Percentiles rank a stretch among this genome's conserved stretches.
Evolutionary conservation across 2,113 vertebrate species (phyloP).

Genomic region (Phasianus colchicus): DNA sequence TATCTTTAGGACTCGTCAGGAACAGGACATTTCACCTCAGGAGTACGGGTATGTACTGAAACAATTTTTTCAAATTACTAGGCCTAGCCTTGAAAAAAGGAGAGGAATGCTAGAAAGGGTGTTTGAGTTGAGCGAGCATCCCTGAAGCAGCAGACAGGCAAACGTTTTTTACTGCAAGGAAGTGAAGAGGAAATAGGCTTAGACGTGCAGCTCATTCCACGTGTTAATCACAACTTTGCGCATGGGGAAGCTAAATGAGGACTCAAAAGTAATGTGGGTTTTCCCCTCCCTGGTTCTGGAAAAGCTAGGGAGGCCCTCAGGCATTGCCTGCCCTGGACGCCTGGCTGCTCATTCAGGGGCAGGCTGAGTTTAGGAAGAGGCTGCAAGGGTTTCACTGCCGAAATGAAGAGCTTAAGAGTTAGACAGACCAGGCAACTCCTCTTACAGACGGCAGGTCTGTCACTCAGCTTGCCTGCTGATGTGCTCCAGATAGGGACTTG

Average conservation of each 20-base stretch:
- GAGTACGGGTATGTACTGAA: conserved; percentile 87
- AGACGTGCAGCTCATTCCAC: neutral
- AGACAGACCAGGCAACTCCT: neutral
- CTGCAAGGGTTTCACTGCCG: neutral
- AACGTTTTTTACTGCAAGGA: neutral
- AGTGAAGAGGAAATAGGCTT: neutral
- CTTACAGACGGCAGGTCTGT: neutral
- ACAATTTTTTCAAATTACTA: conserved; percentile 80
- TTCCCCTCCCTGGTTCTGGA: neutral
- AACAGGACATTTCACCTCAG: conserved; percentile 89
- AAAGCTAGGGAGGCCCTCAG: neutral
- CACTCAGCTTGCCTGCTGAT: conserved; percentile 12
- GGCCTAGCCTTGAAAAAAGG: conserved; percentile 66
- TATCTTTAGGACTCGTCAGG: conserved; percentile 88
- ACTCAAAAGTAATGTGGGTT: neutral
- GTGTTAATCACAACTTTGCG: neutral
- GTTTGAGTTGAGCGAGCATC: neutral
- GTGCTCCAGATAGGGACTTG: neutral
- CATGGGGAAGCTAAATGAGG: neutral
- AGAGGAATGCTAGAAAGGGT: conserved; percentile 38
- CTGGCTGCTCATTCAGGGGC: neutral
- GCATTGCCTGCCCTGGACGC: neutral
- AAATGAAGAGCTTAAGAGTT: neutral
- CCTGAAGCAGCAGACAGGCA: neutral
- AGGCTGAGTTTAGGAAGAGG: conserved; percentile 18